Conservation (phyloP, 2,113 vertebrate genomes). For the Microtus richardsoni region DNA sequence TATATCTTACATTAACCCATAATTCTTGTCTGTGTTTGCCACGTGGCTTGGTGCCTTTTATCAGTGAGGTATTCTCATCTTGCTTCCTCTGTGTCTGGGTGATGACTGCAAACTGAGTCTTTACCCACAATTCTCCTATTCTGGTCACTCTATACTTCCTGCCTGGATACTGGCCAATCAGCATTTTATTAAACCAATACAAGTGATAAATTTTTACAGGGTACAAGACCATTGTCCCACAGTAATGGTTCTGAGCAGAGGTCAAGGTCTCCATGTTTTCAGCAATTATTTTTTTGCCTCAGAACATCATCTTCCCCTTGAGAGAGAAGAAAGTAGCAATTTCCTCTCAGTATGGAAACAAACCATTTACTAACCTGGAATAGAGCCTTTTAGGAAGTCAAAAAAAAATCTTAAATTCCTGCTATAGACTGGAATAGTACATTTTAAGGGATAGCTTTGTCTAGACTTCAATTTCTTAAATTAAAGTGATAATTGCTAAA, state of each 20-base stretch:
- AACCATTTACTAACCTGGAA: background rate
- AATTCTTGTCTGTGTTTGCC: too few relatives aligned
- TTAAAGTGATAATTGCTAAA: background rate
- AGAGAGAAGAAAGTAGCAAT: background rate
- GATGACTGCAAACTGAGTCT: too few relatives aligned
- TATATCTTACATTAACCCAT: too few relatives aligned
- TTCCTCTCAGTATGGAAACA: background rate
- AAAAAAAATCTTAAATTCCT: background rate
- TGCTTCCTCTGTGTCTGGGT: too few relatives aligned
- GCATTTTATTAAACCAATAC: too few relatives aligned
- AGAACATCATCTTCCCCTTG: constrained; percentile 6
- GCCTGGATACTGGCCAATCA: too few relatives aligned
- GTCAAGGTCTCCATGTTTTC: background rate
- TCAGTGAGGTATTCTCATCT: too few relatives aligned
- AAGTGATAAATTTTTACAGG: too few relatives aligned
- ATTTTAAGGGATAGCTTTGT: background rate
- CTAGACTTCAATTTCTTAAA: background rate
- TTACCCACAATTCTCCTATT: too few relatives aligned
- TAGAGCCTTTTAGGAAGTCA: background rate
- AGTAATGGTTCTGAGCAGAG: background rate
- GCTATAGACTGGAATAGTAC: background rate
- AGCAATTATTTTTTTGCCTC: background rate
- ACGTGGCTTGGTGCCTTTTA: too few relatives aligned
- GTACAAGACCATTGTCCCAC: too few relatives aligned
- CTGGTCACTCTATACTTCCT: too few relatives aligned